Conservation (phyloP, 2,797 vertebrate genomes). For the Sebastes diploproa region DNA sequence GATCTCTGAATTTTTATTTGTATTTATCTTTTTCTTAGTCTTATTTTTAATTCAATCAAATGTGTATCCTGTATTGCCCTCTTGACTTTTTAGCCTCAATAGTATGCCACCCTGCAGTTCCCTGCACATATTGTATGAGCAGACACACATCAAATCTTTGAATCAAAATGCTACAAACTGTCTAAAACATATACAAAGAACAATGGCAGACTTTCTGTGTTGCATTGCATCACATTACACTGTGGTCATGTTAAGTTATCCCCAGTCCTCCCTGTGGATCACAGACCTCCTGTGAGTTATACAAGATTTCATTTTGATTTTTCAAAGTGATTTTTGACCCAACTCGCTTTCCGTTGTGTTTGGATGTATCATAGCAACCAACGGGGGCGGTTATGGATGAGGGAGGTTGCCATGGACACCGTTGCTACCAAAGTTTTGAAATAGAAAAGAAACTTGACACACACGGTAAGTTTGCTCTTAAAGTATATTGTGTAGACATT, state of each 20-base stretch:
- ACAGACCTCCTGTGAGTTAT: background rate
- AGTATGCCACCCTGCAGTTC: background rate
- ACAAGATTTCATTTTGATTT: background rate
- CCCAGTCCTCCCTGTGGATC: background rate
- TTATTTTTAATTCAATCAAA: background rate
- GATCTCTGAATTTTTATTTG: background rate
- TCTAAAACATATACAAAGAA: background rate
- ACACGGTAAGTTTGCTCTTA: conserved; percentile 42
- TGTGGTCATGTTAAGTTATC: background rate
- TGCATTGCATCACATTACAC: background rate
- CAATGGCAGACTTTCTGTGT: background rate
- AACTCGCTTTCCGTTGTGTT: conserved; percentile 36
- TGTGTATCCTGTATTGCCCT: background rate
- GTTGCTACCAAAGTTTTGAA: background rate
- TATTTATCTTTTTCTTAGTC: background rate
- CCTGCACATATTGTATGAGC: background rate
- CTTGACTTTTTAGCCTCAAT: too few species aligned
- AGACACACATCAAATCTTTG: background rate
- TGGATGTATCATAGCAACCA: conserved; percentile 67
- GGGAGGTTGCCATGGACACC: conserved; percentile 34
- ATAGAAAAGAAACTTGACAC: background rate
- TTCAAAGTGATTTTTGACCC: conserved; percentile 23
- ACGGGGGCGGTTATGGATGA: background rate
- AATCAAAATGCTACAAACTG: background rate
- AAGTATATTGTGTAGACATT: rapidly evolving